These are phyloP conservation scores for Varanus komodoensis DNA, from an alignment of 2,113 vertebrate species.

Conservation along the genomic window DNA sequence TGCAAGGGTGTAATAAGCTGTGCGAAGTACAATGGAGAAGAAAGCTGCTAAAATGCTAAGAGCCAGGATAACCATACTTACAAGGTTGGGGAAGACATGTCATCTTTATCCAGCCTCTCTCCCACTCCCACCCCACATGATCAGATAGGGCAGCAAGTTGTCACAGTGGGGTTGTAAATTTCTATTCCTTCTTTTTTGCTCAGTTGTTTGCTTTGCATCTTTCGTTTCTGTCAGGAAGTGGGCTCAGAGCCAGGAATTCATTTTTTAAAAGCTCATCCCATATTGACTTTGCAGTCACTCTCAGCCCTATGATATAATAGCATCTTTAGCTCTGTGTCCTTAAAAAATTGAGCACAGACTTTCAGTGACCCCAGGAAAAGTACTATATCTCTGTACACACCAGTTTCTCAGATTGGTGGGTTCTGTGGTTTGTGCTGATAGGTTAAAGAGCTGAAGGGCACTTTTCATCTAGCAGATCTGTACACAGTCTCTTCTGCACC, in stretches of 20 bases:
- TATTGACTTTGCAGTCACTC: background rate
- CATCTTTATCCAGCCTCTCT: accelerated
- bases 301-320: background rate
- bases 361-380: slow-evolving; percentile 1
- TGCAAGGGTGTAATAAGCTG: background rate
- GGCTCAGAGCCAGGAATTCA: background rate
- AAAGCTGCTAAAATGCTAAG: background rate
- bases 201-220: background rate
- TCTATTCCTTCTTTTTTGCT: background rate
- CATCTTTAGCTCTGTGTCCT: background rate
- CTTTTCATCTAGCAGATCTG: background rate
- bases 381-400: background rate
- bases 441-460: slow-evolving; percentile 1
- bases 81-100: background rate
- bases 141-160: background rate
- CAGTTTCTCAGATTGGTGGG: background rate
- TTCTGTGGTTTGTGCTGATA: background rate
- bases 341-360: background rate
- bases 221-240: background rate
- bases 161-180: background rate
- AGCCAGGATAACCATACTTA: background rate
- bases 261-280: background rate
- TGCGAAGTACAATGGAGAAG: background rate
- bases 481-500: background rate
- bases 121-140: accelerated